Evolutionary conservation across 64 coral and sea anemone species (phyloP).

Genomic region (Trachythela sp.): DNA sequence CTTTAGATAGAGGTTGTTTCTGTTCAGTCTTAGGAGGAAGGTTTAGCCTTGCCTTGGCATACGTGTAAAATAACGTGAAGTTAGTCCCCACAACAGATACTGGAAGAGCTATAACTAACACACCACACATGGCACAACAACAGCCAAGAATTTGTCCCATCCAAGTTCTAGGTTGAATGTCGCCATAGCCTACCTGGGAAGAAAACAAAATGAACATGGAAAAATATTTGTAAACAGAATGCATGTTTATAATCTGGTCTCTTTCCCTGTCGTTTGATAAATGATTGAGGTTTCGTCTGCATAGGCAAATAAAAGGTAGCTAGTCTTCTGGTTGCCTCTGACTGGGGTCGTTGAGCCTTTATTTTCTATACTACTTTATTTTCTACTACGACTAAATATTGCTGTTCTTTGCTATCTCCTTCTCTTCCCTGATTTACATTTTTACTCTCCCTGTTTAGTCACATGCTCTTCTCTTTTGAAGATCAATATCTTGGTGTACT

Average conservation of each 20-base stretch:
- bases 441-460: too few relatives aligned
- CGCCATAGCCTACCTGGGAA: slow-evolving; percentile 90
- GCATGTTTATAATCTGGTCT: too few relatives aligned
- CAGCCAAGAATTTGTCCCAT: slow-evolving; percentile 87
- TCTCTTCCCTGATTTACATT: too few relatives aligned
- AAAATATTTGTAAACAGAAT: not conserved
- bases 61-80: slow-evolving; percentile 94
- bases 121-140: slow-evolving; percentile 91
- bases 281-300: too few relatives aligned
- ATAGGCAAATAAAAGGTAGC: too few relatives aligned
- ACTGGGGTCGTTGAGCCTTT: too few relatives aligned
- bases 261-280: too few relatives aligned
- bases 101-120: slow-evolving; percentile 91
- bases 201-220: not conserved
- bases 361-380: too few relatives aligned
- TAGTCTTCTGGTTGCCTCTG: too few relatives aligned
- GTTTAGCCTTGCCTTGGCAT: slow-evolving; percentile 97
- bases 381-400: too few relatives aligned
- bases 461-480: too few relatives aligned
- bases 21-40: slow-evolving; percentile 59
- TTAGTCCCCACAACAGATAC: slow-evolving; percentile 94
- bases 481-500: not conserved
- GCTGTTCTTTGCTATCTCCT: too few relatives aligned
- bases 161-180: slow-evolving; percentile 84
- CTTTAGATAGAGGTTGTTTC: not conserved